Conservation (phyloP, 1,140 invertebrate genomes). For the Trichomalopsis sarcophagae region DNA sequence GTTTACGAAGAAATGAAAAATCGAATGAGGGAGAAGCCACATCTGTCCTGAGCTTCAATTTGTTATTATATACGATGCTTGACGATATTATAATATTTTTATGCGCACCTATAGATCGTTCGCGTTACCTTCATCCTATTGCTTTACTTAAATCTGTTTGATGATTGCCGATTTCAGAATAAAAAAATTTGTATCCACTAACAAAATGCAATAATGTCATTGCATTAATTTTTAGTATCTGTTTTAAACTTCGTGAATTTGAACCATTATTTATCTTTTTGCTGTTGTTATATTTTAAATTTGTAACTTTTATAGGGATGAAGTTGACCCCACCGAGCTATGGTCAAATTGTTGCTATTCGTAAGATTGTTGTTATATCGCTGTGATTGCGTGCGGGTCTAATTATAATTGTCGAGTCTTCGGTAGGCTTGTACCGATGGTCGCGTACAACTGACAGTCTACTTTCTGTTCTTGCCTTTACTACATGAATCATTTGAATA, state of each 20-base stretch:
- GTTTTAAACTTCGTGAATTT: too few relatives aligned
- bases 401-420: constrained; percentile 44
- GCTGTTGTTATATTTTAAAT: not conserved
- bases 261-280: too few relatives aligned
- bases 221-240: too few relatives aligned
- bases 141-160: constrained; percentile 9
- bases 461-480: not conserved
- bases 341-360: constrained; percentile 74
- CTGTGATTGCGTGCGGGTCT: constrained; percentile 64
- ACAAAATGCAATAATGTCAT: too few relatives aligned
- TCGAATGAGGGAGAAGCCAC: constrained; percentile 60
- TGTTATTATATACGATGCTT: constrained; percentile 74
- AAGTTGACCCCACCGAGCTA: constrained; percentile 66
- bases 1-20: constrained; percentile 54
- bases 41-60: constrained; percentile 74
- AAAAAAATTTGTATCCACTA: not conserved
- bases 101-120: constrained; percentile 68
- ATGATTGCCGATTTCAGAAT: not conserved
- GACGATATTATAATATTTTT: constrained; percentile 75
- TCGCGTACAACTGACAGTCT: not conserved
- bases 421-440: constrained; percentile 9
- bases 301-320: constrained; percentile 41
- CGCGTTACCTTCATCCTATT: constrained; percentile 60
- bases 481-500: not conserved
- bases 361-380: constrained; percentile 74